phyloP scores from a whole-genome alignment of 2,888 invertebrate species.

The Cheilosia pagana region DNA sequence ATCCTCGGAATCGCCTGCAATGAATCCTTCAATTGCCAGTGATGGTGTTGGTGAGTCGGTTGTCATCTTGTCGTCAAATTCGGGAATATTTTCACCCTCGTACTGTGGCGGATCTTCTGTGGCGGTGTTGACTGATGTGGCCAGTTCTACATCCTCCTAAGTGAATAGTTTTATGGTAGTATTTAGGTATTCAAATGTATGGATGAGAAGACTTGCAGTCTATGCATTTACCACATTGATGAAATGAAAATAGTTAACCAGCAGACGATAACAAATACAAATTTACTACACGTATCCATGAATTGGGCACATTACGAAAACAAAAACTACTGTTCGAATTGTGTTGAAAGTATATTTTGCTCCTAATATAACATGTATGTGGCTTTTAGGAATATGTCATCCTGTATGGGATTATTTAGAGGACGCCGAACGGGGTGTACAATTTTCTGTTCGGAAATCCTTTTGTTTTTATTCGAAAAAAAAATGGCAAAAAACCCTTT shows the following conservation, averaged over 20 bases:
- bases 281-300: slow-evolving; percentile 6
- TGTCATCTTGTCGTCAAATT: slow-evolving; percentile 63
- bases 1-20: slow-evolving; percentile 83
- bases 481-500: too few relatives aligned
- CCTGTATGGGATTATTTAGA: not conserved
- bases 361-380: too few relatives aligned
- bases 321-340: not conserved
- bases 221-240: slow-evolving; percentile 38
- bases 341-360: too few relatives aligned
- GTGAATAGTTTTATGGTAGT: slow-evolving; percentile 28
- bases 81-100: slow-evolving; percentile 65
- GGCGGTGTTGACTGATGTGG: slow-evolving; percentile 7
- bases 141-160: slow-evolving; percentile 58
- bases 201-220: not conserved
- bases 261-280: slow-evolving; percentile 13
- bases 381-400: too few relatives aligned
- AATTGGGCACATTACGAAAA: not conserved
- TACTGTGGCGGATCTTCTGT: slow-evolving; percentile 68
- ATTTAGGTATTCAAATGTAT: not conserved
- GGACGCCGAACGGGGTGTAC: not conserved
- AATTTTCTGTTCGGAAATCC: too few relatives aligned
- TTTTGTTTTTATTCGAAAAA: too few relatives aligned
- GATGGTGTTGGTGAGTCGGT: slow-evolving; percentile 81
- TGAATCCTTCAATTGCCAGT: slow-evolving; percentile 82
- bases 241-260: not conserved